Percentiles rank a stretch among this genome's conserved stretches.
Conservation (phyloP, 2,888 invertebrate species). For the Drosophila stalkeri region DNA sequence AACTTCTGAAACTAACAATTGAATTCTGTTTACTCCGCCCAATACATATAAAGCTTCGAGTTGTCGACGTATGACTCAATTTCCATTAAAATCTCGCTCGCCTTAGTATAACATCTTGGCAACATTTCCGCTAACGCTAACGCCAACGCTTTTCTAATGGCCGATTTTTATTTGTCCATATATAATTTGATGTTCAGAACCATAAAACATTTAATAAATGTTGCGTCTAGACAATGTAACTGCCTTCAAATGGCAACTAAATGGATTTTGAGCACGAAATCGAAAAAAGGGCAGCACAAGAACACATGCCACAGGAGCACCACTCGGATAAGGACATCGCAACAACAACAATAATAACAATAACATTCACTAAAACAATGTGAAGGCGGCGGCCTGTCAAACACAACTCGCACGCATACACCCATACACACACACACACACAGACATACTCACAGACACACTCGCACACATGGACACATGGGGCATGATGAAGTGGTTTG, state of each 20-base stretch:
- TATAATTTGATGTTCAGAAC: slow-evolving; percentile 73
- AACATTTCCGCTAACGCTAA: slow-evolving; percentile 43
- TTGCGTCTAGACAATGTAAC: slow-evolving; percentile 81
- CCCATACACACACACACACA: slow-evolving; percentile 52
- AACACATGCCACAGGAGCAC: slow-evolving; percentile 55
- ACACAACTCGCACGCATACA: slow-evolving; percentile 44
- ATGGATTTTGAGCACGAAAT: slow-evolving; percentile 78
- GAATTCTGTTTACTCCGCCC: not conserved
- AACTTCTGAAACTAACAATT: not conserved
- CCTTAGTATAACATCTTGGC: slow-evolving; percentile 41
- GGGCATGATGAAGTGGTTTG: slow-evolving; percentile 71
- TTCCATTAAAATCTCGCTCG: slow-evolving; percentile 29
- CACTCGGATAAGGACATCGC: slow-evolving; percentile 63
- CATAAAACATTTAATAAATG: slow-evolving; percentile 81
- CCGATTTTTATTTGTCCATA: slow-evolving; percentile 72
- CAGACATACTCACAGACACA: slow-evolving; percentile 44
- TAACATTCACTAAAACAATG: slow-evolving; percentile 50
- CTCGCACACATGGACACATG: slow-evolving; percentile 22
- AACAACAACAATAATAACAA: slow-evolving; percentile 30
- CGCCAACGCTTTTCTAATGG: slow-evolving; percentile 48
- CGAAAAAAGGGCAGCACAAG: slow-evolving; percentile 55
- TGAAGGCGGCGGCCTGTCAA: slow-evolving; percentile 71
- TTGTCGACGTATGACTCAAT: slow-evolving; percentile 45
- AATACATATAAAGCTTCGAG: slow-evolving; percentile 31
- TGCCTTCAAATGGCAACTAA: slow-evolving; percentile 80